These are phyloP conservation scores for Engystomops pustulosus DNA, from an alignment of 2,113 vertebrate species.

Conservation along the genomic window DNA sequence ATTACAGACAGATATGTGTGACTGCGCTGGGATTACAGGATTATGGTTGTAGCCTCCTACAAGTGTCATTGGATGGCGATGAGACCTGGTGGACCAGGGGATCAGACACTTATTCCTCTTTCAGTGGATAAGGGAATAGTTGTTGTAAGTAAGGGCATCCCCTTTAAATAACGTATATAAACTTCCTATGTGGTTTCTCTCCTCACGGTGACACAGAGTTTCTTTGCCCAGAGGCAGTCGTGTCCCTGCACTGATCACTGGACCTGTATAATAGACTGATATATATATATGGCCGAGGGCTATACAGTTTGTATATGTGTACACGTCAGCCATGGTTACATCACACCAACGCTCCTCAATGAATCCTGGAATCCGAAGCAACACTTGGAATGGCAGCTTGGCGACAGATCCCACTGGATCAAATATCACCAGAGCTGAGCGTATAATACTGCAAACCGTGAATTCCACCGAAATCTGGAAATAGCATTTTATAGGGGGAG, in stretches of 20 bases:
- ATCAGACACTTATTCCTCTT: no score
- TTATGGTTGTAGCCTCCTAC: no score
- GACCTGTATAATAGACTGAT: background rate
- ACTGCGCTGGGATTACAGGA: no score
- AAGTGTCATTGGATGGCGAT: no score
- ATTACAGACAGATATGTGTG: no score
- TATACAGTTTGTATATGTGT: background rate
- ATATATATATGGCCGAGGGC: background rate
- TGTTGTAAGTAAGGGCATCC: no score
- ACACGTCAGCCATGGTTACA: background rate
- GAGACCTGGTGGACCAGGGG: no score
- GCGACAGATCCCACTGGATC: background rate
- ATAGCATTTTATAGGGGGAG: background rate
- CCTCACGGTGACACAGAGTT: background rate
- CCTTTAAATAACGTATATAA: no score
- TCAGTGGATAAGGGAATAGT: no score
- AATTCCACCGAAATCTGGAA: constrained; percentile 4
- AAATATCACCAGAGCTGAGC: constrained; percentile 29
- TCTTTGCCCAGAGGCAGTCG: background rate
- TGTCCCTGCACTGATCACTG: background rate
- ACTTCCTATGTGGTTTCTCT: background rate
- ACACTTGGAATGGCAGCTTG: background rate
- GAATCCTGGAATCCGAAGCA: background rate
- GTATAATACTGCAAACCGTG: background rate
- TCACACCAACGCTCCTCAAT: background rate